phyloP scores from a whole-genome alignment of 37 sponge, comb jelly and placozoan genomes.

The Eunapius fragilis region DNA sequence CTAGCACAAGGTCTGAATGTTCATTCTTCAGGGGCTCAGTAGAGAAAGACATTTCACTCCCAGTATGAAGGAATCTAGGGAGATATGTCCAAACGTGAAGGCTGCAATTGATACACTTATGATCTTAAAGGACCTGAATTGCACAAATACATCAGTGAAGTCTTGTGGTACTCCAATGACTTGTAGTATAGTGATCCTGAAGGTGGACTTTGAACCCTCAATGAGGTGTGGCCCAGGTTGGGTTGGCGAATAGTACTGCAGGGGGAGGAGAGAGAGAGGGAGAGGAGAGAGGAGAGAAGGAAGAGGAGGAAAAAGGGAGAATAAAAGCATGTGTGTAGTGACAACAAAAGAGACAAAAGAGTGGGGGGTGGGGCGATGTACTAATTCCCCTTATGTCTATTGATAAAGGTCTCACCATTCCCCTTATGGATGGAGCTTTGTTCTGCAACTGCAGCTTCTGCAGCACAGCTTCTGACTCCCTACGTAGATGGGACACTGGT shows the following conservation, averaged over 20 bases:
- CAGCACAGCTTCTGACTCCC: slow-evolving; percentile 17
- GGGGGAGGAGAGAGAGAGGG: not conserved
- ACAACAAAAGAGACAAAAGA: not conserved
- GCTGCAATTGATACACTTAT: not conserved
- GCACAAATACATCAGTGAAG: slow-evolving; percentile 73
- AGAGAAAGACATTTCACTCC: slow-evolving; percentile 55
- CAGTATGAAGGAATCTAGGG: slow-evolving; percentile 21
- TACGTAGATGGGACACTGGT: not conserved
- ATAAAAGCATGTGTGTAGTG: not conserved
- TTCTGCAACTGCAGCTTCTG: slow-evolving; percentile 31
- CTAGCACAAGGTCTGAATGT: slow-evolving; percentile 65
- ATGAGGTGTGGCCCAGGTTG: not conserved
- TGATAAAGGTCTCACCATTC: slow-evolving; percentile 15
- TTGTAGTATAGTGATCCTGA: slow-evolving; percentile 75
- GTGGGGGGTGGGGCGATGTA: no score
- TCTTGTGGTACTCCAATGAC: slow-evolving; percentile 75
- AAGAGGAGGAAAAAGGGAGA: slow-evolving; percentile 20
- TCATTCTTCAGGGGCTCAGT: slow-evolving; percentile 78
- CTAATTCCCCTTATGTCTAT: no score
- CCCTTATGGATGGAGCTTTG: slow-evolving; percentile 29
- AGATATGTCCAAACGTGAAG: no score
- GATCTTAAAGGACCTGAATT: slow-evolving; percentile 52
- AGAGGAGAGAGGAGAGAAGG: slow-evolving; percentile 15
- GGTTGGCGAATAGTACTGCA: slow-evolving; percentile 15
- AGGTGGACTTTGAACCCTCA: slow-evolving; percentile 46